Percentiles rank a stretch among this genome's conserved stretches.
These are phyloP conservation scores for Morinoia aosen DNA, from an alignment of 2,888 invertebrate species.

Conservation along the genomic window DNA sequence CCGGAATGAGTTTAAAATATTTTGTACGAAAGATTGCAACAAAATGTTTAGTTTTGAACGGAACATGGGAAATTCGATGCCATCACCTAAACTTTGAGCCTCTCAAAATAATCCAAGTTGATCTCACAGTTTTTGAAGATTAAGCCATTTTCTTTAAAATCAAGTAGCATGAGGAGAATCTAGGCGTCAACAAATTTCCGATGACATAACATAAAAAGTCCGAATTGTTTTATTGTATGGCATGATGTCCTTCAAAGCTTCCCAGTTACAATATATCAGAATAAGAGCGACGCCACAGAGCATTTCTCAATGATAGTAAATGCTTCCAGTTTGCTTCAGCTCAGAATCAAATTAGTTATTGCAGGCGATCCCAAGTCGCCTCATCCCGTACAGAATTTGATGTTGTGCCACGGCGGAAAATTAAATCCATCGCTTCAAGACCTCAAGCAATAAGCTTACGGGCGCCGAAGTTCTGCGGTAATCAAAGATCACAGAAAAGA, in stretches of 20 bases:
- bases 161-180: not conserved
- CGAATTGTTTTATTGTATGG: not conserved
- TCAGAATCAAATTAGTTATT: not conserved
- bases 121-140: not conserved
- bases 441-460: not conserved
- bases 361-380: not conserved
- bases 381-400: not conserved
- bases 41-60: too few species aligned
- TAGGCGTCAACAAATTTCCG: not conserved
- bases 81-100: not conserved
- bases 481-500: not conserved
- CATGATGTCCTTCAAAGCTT: not conserved
- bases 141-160: not conserved
- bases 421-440: not conserved
- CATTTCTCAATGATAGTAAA: not conserved
- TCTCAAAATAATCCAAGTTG: not conserved
- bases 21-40: too few species aligned
- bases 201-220: not conserved
- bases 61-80: too few species aligned
- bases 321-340: not conserved
- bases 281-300: not conserved
- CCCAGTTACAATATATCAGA: not conserved
- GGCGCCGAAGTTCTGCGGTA: not conserved
- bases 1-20: too few species aligned
- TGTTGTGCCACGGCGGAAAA: not conserved